phyloP scores from a whole-genome alignment of 2,888 invertebrate genomes.

The Itoplectis maculator region DNA sequence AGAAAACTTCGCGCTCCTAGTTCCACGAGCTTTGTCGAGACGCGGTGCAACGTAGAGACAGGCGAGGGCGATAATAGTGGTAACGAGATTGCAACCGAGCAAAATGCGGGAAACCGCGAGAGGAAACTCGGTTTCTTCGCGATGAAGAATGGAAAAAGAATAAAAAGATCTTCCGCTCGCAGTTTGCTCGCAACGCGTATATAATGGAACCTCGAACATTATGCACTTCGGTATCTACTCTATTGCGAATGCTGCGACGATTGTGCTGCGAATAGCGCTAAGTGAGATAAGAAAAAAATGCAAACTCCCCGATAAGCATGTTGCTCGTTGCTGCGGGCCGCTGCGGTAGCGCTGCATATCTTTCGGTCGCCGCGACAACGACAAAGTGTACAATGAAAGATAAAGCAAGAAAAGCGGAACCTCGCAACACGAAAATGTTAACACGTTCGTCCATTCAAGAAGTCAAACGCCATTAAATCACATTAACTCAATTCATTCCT shows the following conservation, averaged over 20 bases:
- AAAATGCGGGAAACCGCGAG: slow-evolving; percentile 17
- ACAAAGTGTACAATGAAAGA: slow-evolving; percentile 23
- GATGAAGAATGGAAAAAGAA: background rate
- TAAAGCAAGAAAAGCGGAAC: background rate
- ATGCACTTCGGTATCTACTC: slow-evolving; percentile 22
- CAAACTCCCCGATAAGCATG: slow-evolving; percentile 37
- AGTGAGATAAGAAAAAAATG: slow-evolving; percentile 54
- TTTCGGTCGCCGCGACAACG: background rate
- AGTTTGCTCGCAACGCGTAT: background rate
- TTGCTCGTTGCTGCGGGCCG: slow-evolving; percentile 3
- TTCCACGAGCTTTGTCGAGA: slow-evolving; percentile 1
- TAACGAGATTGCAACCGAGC: slow-evolving; percentile 14
- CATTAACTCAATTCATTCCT: background rate
- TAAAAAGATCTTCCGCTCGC: slow-evolving; percentile 23
- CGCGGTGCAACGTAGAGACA: background rate
- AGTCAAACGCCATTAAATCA: background rate
- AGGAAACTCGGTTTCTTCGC: slow-evolving; percentile 36
- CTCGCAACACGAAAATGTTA: background rate
- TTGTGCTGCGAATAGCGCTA: slow-evolving; percentile 18
- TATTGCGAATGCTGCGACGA: slow-evolving; percentile 2
- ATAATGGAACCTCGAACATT: slow-evolving; percentile 6
- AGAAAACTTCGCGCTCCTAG: background rate
- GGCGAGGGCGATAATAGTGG: background rate
- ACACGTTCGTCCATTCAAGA: background rate
- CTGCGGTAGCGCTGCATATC: background rate